Conservation (phyloP, 2,113 vertebrate genomes). For the Tragelaphus strepsiceros region DNA sequence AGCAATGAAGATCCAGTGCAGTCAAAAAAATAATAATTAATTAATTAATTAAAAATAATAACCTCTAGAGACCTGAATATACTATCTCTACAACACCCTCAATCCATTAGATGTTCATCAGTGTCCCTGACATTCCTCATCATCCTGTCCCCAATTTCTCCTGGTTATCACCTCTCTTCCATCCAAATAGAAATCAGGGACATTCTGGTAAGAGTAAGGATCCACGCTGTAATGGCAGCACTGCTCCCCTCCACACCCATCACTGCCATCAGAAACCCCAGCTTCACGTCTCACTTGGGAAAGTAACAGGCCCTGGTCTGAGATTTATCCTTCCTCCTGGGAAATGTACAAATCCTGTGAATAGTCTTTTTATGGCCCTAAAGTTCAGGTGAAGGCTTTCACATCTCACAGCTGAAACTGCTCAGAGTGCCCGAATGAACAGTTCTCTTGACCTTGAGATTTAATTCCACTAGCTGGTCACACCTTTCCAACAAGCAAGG, state of each 20-base stretch:
- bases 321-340: not conserved
- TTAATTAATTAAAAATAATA: not conserved
- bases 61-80: fast-evolving
- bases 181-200: not conserved
- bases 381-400: not conserved
- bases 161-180: not conserved
- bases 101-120: not conserved
- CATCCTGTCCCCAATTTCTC: fast-evolving
- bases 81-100: not conserved
- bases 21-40: not conserved
- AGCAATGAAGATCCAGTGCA: not conserved
- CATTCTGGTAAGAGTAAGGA: not conserved
- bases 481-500: not conserved
- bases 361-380: not conserved
- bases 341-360: not conserved
- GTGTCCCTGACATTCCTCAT: not conserved
- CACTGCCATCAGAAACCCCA: not conserved
- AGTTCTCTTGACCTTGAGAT: not conserved
- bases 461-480: not conserved
- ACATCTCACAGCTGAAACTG: not conserved
- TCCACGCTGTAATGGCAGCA: fast-evolving
- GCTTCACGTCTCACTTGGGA: fast-evolving
- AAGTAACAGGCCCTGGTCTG: not conserved
- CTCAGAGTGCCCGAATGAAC: not conserved
- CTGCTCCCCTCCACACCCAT: not conserved